Base-by-base conservation (phyloP, 2,888 invertebrate species). In the Mythimna impura region DNA sequence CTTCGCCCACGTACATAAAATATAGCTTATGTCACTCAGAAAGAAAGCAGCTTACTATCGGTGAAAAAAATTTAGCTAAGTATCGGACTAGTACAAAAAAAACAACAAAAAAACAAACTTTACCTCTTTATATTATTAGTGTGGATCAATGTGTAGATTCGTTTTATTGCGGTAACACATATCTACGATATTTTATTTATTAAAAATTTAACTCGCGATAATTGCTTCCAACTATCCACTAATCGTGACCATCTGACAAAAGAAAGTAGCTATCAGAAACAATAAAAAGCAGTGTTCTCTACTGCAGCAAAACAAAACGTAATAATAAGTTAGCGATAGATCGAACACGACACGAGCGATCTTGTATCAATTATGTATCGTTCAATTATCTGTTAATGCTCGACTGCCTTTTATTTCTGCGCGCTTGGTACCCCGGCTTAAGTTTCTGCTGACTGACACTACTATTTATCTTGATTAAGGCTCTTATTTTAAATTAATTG, bases 321-420 rank as follows among this genome's bases (percentile, higher is more conserved):
- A 55, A 25, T 52, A 64, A 40, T 50, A 77, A 70, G 17, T 34
- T 52, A 61, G 52, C 68, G 43, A 70, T 54, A 36, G 58, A 81
- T 76, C 63, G 76, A 57, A 76, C 70, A 76, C n/a, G 63, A 76
- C 70, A 76, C 22, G 63, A 57, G 66, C 70, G 1, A 70, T 81
- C 76, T 71, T 67, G 66, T 76, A 62, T 80, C 76, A 80, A 80
- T 79, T 58, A 81, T 64, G 81, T 75, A 66, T 71, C 60, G 60
- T 64, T 81, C 52, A 70, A 76, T 65, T 81, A 81, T 79, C 77
- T 71, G 25, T 52, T 78, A 76, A 76, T 76, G 64, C 60, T 67
- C 40, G 10, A 58, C 17, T 66, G 65, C 54, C 54, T 81, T 50
- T 76, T 10, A 65, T 65, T 43, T 76, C 81, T 79, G 65, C 57